Base-by-base conservation (phyloP, 2,888 invertebrate genomes). In the Muschampia plurimacula region DNA sequence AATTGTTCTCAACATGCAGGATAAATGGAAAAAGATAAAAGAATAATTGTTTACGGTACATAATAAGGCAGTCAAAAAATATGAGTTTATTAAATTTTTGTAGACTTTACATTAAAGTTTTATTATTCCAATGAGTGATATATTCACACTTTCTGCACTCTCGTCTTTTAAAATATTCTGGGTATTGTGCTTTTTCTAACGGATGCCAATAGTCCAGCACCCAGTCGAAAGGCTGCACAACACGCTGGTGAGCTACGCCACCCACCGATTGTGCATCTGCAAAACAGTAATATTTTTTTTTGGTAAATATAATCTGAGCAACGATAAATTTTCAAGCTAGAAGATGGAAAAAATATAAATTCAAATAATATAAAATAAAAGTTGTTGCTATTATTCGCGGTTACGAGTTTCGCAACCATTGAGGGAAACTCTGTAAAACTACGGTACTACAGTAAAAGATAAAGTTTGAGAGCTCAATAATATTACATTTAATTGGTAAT, bases 121-220 rank as follows among this genome's bases (percentile, higher is more conserved):
- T 67, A 39, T 96, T 96, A 75, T 97, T 95, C 97, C 97, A 99
- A 86, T 96, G 95, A 80, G 96, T 95, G 10, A 98, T 93, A 83
- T 96, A 99, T 87, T 99, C 98, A 80, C 96, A 95, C 87, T 99
- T 99, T 69, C 98, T 95, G 81, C 96, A 91, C 87, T 99, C 99
- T 49, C 99, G 95, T 32, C 94, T 94, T 10, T 96, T 96, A 92
- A 99, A 99, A 84, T 98, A 99, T 83, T 98, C 96, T 0, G 99
- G 99, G 89, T 97, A 99, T 76, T 96, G 96, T 0, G 98, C 98
- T 87, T 99, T 99, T 88, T 99, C 99, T 46, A 97, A 88, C 0
- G 98, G 99, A 94, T 98, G 97, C 99, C 99, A 99, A 81, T 96
- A 96, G 88, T 99, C 99, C 8, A 99, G 80, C 5, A 98, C 94